Base-by-base conservation (phyloP, 2,797 vertebrate species). In the Muscicapa striata region DNA sequence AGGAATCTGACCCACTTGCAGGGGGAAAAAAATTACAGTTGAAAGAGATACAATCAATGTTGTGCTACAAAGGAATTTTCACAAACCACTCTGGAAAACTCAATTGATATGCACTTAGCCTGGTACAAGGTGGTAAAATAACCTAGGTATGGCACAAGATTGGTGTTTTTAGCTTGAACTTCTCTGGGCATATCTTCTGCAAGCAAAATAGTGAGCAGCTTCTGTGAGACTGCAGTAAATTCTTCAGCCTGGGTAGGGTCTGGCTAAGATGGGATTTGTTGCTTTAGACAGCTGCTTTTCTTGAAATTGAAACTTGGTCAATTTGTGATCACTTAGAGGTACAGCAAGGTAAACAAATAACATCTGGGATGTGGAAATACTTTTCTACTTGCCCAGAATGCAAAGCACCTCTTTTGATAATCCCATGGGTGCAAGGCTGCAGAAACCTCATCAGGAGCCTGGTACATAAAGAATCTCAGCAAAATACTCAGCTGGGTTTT, bases 1-100 rank as follows among this genome's bases (percentile, higher is more conserved):
- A 93, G 46, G 55, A 86, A 69, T 55, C 38, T 41, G 62, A 86
- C n/a, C 62, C 48, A 36, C 51, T 84, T 88, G 30, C 54, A 61
- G 41, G 43, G 17, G 9, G 0, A 16, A n/a, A 63, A 46, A 46
- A 41, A 21, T 12, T 22, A 13, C 9, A n/a, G 26, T 54, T 72
- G 66, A 46, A 84, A 86, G 51, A 84, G 43, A 41, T 76, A 14
- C 1, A 11, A 78, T 75, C 26, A 36, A 13, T 66, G 34, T n/a
- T 67, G 40, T 74, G 6, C 17, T 76, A 69, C 26, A 67, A 66
- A 78, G 13, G 48, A 30, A 46, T 87, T 92, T 83, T 58, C 51
- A 81, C 64, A 81, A 89, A 57, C 27, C 22, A 13, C 58, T 41
- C 69, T 32, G 29, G 73, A 89, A 89, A 89, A 55, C 52, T 66